Base-by-base conservation (phyloP, 1,140 invertebrate genomes). In the Drosophila ercepeae region DNA sequence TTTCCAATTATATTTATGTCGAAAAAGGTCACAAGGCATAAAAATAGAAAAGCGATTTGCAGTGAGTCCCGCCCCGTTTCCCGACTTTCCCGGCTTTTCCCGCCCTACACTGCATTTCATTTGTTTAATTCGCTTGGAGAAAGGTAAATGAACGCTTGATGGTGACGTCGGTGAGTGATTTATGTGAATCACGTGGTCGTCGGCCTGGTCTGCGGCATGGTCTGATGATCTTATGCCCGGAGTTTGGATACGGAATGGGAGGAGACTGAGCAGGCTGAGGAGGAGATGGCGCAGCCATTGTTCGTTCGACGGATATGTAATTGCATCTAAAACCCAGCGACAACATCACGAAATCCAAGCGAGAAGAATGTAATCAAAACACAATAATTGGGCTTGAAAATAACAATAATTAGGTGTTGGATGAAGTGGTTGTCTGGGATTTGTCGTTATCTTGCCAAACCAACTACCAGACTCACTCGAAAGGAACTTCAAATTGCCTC, bases 91-190 rank as follows among this genome's bases (percentile, higher is more conserved):
- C 11, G 29, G 29, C 29, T 39, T 39, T 14, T 39, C 39, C n/a
- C 32, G 59, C 49, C 19, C 29, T 55, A 39, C 60, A 52, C 65
- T 70, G 52, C 63, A 64, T 74, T 61, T 72, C 75, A 75, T 82
- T 84, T 75, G 79, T 84, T 74, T 61, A 84, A 83, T 78, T 83
- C 73, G 75, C 55, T 68, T 61, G 50, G 49, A 59, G 60, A 78
- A 78, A 88, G 84, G 83, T 88, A 89, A 84, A 89, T 54, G 84
- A 89, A 88, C 83, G 83, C 84, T 86, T 69, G 61, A 89, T 79
- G 67, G 67, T 77, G 75, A 83, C 78, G 70, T 74, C 79, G 69
- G 89, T 89, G 83, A 89, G 78, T 84, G 83, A 88, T 89, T 89
- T 88, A 88, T 88, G 72, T 78, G 83, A 71, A 72, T 83, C 82